Conservation (phyloP, 2,113 vertebrate genomes). For the Psammodynastes pulverulentus region DNA sequence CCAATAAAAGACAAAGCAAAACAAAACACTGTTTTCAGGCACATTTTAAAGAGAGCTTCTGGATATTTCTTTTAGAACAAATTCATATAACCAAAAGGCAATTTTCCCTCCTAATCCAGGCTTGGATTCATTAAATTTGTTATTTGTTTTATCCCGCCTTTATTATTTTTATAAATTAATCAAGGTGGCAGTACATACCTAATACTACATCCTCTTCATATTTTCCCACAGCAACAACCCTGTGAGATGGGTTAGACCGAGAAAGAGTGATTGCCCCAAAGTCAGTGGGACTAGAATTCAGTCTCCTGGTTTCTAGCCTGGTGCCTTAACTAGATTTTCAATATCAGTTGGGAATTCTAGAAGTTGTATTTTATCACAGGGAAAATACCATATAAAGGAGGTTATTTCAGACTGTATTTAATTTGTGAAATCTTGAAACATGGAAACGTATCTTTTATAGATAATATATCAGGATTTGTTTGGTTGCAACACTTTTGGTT, state of each 20-base stretch:
- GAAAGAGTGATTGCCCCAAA: not conserved
- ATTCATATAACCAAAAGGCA: not conserved
- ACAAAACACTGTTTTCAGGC: not conserved
- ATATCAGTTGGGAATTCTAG: not conserved
- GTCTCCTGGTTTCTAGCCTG: not conserved
- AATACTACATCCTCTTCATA: not conserved
- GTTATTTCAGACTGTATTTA: not conserved
- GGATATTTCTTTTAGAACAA: not conserved
- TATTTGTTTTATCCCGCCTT: not conserved
- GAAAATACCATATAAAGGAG: not conserved
- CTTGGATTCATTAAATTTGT: not conserved
- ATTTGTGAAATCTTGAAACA: not conserved
- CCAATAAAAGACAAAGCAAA: slow-evolving; percentile 20
- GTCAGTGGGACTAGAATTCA: not conserved
- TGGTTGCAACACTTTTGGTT: not conserved
- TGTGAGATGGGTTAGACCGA: not conserved
- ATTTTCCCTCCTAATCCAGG: not conserved
- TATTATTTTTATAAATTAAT: not conserved
- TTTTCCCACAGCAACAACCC: not conserved
- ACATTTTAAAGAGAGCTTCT: not conserved
- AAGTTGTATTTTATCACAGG: not conserved
- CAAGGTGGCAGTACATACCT: not conserved
- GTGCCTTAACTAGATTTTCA: not conserved
- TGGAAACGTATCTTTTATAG: not conserved
- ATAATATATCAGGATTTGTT: not conserved